Percentiles rank a stretch among this genome's conserved stretches.
Evolutionary conservation across 2,888 invertebrate genomes (phyloP).

Genomic region (Coenonympha glycerion): DNA sequence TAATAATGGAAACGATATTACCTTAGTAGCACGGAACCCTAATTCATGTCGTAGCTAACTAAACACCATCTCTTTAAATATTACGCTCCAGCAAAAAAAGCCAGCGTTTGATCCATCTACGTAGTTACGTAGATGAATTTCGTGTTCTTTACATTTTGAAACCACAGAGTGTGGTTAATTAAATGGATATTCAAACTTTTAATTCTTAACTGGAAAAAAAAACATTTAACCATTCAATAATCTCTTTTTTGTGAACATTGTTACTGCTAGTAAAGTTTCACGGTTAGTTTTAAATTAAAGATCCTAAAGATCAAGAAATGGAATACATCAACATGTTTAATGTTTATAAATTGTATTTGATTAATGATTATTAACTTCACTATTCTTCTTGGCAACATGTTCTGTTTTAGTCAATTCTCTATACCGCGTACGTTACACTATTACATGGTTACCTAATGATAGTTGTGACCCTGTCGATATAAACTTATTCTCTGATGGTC

Average conservation of each 20-base stretch:
- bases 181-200: constrained; percentile 7
- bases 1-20: neutral
- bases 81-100: constrained; percentile 2
- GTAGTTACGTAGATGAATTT: constrained; percentile 1
- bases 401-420: too few relatives aligned
- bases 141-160: constrained; percentile 7
- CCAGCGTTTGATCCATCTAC: neutral
- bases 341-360: too few relatives aligned
- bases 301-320: too few relatives aligned
- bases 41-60: neutral
- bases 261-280: neutral
- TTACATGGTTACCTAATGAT: too few relatives aligned
- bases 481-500: too few relatives aligned
- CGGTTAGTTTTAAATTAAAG: too few relatives aligned
- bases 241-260: neutral
- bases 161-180: constrained; percentile 7
- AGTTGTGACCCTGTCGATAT: too few relatives aligned
- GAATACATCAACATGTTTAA: too few relatives aligned
- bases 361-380: too few relatives aligned
- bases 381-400: too few relatives aligned
- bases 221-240: neutral
- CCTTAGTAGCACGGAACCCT: neutral
- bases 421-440: too few relatives aligned
- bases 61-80: constrained; percentile 12
- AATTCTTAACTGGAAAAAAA: neutral